Evolutionary conservation across 2,888 invertebrate genomes (phyloP), one percentile per base, ranked within the genome.

Genomic region (Eupithecia inturbata): DNA sequence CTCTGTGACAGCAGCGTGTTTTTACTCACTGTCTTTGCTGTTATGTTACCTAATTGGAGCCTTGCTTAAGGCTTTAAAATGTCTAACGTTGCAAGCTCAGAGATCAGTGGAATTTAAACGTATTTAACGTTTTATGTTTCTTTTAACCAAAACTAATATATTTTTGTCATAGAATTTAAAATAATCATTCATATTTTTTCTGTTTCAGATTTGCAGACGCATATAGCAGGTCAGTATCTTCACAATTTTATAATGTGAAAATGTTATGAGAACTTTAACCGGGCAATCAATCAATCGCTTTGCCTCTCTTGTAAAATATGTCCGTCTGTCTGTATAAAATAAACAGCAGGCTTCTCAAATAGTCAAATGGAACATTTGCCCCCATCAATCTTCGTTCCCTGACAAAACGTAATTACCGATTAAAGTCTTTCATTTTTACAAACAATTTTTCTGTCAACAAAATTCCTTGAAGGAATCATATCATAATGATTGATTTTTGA

Each of bases 341-440:
- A 39, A 10, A 41, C 22, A 66, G 22, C 31, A 71, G 72, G 26
- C 68, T 68, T 71, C 78, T 75, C 78, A n/a, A 67, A 62, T 72
- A 71, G 69, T 70, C 72, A 71, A 77, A 79, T 75, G 78, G 76
- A 79, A 79, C 77, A 77, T 78, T 76, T 67, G 71, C 63, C 67
- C 70, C 73, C 79, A 82, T 82, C 79, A 79, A 80, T 82, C 81
- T 80, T 78, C 75, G 77, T 79, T 72, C 63, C n/a, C 77, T 71
- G 75, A 77, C 75, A 77, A 77, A 72, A 69, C 75, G 74, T 77
- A 78, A 76, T 78, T 78, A 75, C 77, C 78, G 71, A 78, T 76
- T 73, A 72, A 74, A 71, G 31, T 68, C 57, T 63, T 33, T 57
- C 41, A 71, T 67, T 67, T 77, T 80, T 77, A 31, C 70, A 72